A percentile compares a stretch with the other conserved stretches of the same genome.
Conservation (phyloP, 1,140 invertebrate genomes). For the Scaptomyza graminum region DNA sequence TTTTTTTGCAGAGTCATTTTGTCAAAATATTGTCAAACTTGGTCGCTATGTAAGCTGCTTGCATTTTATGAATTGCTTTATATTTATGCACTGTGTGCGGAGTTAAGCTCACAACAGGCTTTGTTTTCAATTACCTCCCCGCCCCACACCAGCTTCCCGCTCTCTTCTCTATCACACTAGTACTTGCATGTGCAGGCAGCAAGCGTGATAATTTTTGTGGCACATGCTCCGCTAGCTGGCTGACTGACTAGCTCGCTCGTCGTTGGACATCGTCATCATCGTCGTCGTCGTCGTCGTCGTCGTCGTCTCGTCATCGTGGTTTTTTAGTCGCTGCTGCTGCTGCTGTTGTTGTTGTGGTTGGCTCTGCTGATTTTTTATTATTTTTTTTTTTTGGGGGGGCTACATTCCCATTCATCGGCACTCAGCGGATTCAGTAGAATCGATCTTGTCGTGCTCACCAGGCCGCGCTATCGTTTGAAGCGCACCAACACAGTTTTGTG, state of each 20-base stretch:
- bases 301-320: conserved; percentile 27
- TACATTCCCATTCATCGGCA: conserved; percentile 47
- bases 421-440: conserved; percentile 74
- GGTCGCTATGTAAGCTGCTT: not conserved
- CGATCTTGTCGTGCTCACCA: conserved; percentile 76
- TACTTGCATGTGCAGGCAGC: conserved; percentile 24
- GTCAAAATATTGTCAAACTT: not conserved
- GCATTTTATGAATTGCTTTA: not conserved
- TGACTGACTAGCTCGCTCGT: conserved; percentile 20
- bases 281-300: conserved; percentile 28
- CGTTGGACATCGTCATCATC: conserved; percentile 35
- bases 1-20: no score
- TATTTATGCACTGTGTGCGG: not conserved
- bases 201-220: conserved; percentile 53
- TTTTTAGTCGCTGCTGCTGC: conserved; percentile 37
- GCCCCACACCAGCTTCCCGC: no score
- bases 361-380: conserved; percentile 6
- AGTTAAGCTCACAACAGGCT: conserved; percentile 2
- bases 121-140: not conserved
- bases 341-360: conserved; percentile 23
- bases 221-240: conserved; percentile 40
- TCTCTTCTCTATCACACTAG: not conserved
- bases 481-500: conserved; percentile 24
- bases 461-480: conserved; percentile 29
- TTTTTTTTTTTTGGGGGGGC: conserved; percentile 18